phyloP scores from a whole-genome alignment of 2,888 invertebrate genomes.

The Melipona bicolor region DNA sequence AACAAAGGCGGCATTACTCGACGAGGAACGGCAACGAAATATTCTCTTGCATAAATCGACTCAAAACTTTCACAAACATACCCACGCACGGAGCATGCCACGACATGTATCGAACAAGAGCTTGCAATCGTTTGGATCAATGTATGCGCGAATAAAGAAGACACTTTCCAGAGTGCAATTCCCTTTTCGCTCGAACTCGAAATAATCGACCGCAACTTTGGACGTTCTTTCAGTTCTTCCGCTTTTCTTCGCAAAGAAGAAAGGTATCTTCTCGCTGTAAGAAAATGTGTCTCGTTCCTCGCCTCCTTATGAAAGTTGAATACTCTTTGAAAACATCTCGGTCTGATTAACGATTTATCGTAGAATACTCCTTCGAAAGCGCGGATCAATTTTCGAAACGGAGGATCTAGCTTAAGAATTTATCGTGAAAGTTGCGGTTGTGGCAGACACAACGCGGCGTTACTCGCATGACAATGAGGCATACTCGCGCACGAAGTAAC shows the following conservation, averaged over 20 bases:
- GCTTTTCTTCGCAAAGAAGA: background rate
- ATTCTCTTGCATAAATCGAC: background rate
- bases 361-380: no score
- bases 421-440: no score
- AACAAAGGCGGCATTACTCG: constrained; percentile 8
- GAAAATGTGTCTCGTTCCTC: background rate
- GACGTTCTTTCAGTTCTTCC: background rate
- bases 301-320: background rate
- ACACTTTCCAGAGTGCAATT: background rate
- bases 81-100: background rate
- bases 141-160: constrained; percentile 7
- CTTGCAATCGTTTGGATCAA: background rate
- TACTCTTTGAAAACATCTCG: background rate
- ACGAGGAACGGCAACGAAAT: background rate
- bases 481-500: background rate
- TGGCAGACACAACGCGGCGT: background rate
- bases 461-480: background rate
- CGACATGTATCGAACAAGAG: background rate
- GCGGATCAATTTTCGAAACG: background rate
- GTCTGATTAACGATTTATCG: background rate
- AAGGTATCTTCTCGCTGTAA: background rate
- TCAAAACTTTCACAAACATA: background rate
- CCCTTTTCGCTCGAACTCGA: background rate
- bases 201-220: background rate
- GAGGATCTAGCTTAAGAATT: no score